phyloP scores from a whole-genome alignment of 2,888 invertebrate genomes.

The Cosmia pyralina region DNA sequence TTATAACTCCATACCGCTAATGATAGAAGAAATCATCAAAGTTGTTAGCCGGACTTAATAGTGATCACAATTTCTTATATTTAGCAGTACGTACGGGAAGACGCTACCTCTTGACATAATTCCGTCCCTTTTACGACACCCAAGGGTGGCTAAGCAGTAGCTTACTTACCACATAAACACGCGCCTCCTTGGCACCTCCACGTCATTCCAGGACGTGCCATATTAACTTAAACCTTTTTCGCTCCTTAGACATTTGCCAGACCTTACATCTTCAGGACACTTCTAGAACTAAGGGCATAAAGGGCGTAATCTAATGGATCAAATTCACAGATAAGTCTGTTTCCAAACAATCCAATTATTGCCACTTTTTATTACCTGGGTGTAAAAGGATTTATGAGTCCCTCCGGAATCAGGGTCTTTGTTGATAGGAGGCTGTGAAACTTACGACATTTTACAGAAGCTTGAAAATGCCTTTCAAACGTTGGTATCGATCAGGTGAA shows the following conservation, averaged over 20 bases:
- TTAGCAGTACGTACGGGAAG: neutral
- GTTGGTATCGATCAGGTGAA: neutral
- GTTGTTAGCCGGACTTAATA: neutral
- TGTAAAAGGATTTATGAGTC: conserved; percentile 61
- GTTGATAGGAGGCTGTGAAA: conserved; percentile 21
- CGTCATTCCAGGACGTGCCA: neutral
- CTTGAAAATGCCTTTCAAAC: neutral
- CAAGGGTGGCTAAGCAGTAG: neutral
- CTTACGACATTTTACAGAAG: conserved; percentile 24
- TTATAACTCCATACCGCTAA: no score
- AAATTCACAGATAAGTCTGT: conserved; percentile 50
- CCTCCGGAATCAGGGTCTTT: conserved; percentile 33
- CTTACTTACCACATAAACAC: neutral
- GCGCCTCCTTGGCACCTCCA: neutral
- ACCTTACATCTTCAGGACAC: neutral
- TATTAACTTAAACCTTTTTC: conserved; percentile 10
- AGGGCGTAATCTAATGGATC: conserved; percentile 55
- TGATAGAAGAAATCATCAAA: neutral
- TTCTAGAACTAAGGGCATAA: conserved; percentile 14
- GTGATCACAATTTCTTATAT: neutral
- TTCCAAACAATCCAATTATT: conserved; percentile 60
- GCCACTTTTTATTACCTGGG: conserved; percentile 61
- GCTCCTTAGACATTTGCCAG: neutral
- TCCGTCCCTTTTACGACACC: conserved; percentile 1
- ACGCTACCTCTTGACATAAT: neutral